Evolutionary conservation across 1,140 invertebrate genomes (phyloP).

Genomic region (Pygmarrhopalites habei): DNA sequence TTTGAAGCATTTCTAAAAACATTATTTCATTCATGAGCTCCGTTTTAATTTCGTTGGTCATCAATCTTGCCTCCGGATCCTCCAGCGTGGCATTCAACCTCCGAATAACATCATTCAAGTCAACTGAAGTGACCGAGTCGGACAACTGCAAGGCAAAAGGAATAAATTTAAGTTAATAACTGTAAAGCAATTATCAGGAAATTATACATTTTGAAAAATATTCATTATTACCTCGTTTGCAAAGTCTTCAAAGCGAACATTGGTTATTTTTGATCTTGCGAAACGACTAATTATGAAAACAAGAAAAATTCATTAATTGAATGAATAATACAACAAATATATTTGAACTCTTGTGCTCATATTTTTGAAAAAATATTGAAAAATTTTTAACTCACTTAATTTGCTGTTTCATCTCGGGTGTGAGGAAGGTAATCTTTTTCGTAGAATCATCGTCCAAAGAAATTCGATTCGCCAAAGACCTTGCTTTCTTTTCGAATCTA

Average conservation of each 20-base stretch:
- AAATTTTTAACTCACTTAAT: too few species aligned
- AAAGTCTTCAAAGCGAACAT: constrained; percentile 28
- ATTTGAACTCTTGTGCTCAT: too few species aligned
- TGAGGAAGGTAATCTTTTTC: constrained; percentile 28
- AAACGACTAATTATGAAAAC: too few species aligned
- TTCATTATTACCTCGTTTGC: constrained; percentile 21
- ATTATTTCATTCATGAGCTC: constrained; percentile 24
- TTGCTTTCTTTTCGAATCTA: constrained; percentile 24
- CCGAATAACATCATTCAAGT: constrained; percentile 31
- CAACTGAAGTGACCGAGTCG: constrained; percentile 25
- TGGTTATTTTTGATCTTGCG: constrained; percentile 25
- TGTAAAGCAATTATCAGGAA: neutral
- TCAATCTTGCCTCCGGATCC: constrained; percentile 10
- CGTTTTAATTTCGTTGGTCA: constrained; percentile 14
- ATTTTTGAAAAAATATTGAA: too few species aligned
- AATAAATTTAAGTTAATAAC: neutral
- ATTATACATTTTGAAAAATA: neutral
- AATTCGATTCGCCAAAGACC: constrained; percentile 21
- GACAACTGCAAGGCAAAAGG: constrained; percentile 16
- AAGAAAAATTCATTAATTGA: too few species aligned
- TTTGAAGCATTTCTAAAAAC: constrained; percentile 23
- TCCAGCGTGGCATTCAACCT: constrained; percentile 23
- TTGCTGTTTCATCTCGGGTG: constrained; percentile 26
- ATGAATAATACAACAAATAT: too few species aligned
- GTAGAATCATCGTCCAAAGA: constrained; percentile 25